Percentiles rank a stretch among this genome's conserved stretches.
Conservation (phyloP, 2,797 vertebrate genomes). For the Antennarius maculatus region DNA sequence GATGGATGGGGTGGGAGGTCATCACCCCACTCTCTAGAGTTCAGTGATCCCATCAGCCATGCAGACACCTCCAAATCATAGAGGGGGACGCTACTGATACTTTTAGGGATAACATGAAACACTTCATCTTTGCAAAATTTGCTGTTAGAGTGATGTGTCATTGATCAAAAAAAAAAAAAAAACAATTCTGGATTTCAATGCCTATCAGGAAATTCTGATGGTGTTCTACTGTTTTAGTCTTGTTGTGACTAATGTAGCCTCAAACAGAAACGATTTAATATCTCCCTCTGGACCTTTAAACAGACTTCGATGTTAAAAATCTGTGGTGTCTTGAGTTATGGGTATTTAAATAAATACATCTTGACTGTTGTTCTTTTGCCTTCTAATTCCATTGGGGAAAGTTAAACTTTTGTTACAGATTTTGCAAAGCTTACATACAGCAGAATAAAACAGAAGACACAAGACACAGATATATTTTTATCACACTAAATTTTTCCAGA, state of each 20-base stretch:
- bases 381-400: neutral
- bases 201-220: neutral
- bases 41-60: constrained; percentile 79
- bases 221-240: too few species aligned
- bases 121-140: neutral
- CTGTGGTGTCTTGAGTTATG: neutral
- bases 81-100: constrained; percentile 43
- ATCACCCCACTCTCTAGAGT: constrained; percentile 80
- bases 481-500: constrained; percentile 2
- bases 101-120: constrained; percentile 39
- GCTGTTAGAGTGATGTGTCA: neutral
- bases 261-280: neutral
- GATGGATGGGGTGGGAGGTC: constrained; percentile 88
- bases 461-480: constrained; percentile 12
- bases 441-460: constrained; percentile 3
- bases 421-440: neutral
- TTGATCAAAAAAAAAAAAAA: constrained; percentile 10
- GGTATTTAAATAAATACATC: neutral
- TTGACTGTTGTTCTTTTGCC: neutral
- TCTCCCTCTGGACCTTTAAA: neutral
- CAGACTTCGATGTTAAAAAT: neutral
- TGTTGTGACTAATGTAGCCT: too few species aligned
- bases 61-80: constrained; percentile 75
- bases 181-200: constrained; percentile 1
- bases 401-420: neutral